A percentile compares a stretch with the other conserved stretches of the same genome.
These are phyloP conservation scores for Tillus elongatus DNA, from an alignment of 2,888 invertebrate genomes.

Conservation along the genomic window DNA sequence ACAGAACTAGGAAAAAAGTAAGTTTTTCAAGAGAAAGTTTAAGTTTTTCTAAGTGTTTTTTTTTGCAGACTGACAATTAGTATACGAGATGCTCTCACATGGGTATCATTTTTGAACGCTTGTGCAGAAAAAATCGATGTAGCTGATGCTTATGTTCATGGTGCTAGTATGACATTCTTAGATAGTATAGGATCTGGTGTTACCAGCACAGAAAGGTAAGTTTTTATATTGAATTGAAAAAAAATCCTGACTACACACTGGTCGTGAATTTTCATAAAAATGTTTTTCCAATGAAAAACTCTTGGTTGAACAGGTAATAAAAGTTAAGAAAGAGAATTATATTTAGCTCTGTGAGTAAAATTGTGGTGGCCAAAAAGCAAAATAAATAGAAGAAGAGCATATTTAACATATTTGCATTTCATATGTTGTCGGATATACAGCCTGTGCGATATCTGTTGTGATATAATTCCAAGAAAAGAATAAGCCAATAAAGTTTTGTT, in stretches of 20 bases:
- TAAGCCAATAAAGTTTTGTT: no score
- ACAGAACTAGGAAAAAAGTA: constrained; percentile 60
- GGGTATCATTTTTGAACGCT: constrained; percentile 82
- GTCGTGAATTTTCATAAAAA: constrained; percentile 17
- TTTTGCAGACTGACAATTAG: constrained; percentile 65
- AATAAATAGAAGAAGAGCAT: no score
- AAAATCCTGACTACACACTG: constrained; percentile 4
- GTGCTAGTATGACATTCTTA: constrained; percentile 82
- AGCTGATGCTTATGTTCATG: constrained; percentile 72
- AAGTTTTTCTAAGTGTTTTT: neutral
- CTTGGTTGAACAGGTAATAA: no score
- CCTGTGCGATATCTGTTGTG: no score
- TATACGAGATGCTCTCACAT: constrained; percentile 84
- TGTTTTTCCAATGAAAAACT: no score
- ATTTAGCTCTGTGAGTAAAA: no score
- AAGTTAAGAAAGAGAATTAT: no score
- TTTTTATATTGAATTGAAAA: constrained; percentile 7
- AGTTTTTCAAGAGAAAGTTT: constrained; percentile 9
- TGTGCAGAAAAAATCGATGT: constrained; percentile 43
- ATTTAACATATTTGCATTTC: no score
- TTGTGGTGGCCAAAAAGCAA: no score
- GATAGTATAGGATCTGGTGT: constrained; percentile 85
- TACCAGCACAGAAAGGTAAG: constrained; percentile 58
- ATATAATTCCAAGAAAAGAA: no score
- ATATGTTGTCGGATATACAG: no score